A percentile compares a stretch with the other conserved stretches of the same genome.
Evolutionary conservation across 2,888 invertebrate species (phyloP).

Genomic region (Mesoligia furuncula): DNA sequence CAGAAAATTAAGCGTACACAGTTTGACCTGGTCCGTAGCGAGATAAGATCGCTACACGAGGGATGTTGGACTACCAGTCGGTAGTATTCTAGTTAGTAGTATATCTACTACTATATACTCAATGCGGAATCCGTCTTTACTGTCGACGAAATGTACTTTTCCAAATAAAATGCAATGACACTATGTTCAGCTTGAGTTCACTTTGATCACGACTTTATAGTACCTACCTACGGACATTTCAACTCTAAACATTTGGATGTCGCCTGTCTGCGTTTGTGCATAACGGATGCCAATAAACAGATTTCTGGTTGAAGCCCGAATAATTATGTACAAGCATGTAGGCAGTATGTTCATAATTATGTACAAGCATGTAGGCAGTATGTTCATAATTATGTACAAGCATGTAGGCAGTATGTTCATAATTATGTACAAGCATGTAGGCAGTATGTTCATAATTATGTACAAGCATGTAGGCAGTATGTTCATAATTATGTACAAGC

Average conservation of each 20-base stretch:
- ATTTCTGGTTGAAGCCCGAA: constrained; percentile 1
- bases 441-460: background rate
- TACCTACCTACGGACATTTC: background rate
- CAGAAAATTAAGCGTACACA: constrained; percentile 74
- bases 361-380: background rate
- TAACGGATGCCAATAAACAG: constrained; percentile 22
- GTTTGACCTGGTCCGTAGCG: constrained; percentile 64
- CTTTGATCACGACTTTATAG: constrained; percentile 28
- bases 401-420: background rate
- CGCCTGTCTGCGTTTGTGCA: constrained; percentile 12
- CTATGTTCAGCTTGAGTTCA: constrained; percentile 30
- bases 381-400: background rate
- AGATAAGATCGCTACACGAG: constrained; percentile 71
- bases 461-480: background rate
- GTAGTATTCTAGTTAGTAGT: constrained; percentile 52
- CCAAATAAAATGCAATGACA: constrained; percentile 48
- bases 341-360: background rate
- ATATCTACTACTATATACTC: constrained; percentile 55
- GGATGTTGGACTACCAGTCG: constrained; percentile 68
- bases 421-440: background rate
- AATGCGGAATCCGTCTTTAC: constrained; percentile 48
- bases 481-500: background rate
- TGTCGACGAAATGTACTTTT: constrained; percentile 44
- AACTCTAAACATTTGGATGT: constrained; percentile 24
- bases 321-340: background rate